phyloP scores from a whole-genome alignment of 2,113 vertebrate genomes.

The Propithecus coquereli region DNA sequence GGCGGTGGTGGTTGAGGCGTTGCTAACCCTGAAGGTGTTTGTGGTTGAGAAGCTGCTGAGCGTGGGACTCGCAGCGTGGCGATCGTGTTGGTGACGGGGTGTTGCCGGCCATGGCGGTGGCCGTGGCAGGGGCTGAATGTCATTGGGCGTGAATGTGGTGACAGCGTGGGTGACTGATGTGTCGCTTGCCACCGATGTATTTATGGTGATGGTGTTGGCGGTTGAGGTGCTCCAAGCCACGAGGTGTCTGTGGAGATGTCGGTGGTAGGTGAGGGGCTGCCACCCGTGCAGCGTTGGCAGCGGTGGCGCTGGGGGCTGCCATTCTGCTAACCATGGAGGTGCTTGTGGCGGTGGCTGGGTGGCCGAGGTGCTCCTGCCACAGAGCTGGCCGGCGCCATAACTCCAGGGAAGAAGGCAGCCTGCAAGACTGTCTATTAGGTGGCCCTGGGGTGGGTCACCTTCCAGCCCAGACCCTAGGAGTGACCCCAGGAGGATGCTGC shows the following conservation, averaged over 20 bases:
- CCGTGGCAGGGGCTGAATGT: not conserved
- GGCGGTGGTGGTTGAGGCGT: not conserved
- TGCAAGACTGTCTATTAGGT: not conserved
- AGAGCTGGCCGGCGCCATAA: not conserved
- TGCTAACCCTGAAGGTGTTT: rapidly evolving
- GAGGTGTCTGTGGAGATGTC: not conserved
- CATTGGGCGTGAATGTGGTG: not conserved
- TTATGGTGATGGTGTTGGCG: no score
- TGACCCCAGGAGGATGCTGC: not conserved
- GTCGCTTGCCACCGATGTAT: not conserved
- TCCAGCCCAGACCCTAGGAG: not conserved
- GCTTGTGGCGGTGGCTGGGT: not conserved
- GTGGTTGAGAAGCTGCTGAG: not conserved
- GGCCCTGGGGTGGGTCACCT: not conserved
- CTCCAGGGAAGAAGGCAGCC: not conserved
- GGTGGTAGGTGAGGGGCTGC: not conserved
- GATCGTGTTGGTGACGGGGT: no score
- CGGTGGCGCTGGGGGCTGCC: not conserved
- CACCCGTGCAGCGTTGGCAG: no score
- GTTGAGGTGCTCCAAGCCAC: not conserved
- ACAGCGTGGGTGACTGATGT: not conserved
- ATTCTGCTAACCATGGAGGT: not conserved
- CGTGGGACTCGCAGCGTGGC: not conserved
- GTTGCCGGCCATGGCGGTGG: not conserved
- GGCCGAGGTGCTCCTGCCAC: rapidly evolving